Percentiles rank a stretch among this genome's conserved stretches.
Evolutionary conservation across 2,888 invertebrate genomes (phyloP).

Genomic region (Catocala fraxini): DNA sequence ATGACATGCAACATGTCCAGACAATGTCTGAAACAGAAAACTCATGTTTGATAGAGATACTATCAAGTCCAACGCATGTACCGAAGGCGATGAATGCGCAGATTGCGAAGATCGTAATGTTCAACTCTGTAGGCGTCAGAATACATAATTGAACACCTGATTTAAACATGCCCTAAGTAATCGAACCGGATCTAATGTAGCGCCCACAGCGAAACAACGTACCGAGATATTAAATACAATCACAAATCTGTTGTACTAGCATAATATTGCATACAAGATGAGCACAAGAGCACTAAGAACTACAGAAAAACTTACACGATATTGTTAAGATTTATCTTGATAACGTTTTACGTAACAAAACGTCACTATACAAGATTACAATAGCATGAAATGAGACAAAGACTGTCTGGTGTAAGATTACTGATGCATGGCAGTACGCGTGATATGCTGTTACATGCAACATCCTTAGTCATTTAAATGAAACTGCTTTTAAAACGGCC

Average conservation of each 20-base stretch:
- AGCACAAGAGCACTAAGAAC: too few species aligned
- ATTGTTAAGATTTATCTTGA: slow-evolving; percentile 19
- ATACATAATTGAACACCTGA: slow-evolving; percentile 61
- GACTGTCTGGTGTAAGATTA: slow-evolving; percentile 3
- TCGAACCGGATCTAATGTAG: slow-evolving; percentile 26
- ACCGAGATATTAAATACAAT: slow-evolving; percentile 21
- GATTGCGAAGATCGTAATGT: slow-evolving; percentile 55
- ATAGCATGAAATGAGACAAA: slow-evolving; percentile 8
- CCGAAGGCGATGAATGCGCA: slow-evolving; percentile 55
- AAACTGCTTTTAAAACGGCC: slow-evolving; percentile 27
- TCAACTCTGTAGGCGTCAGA: slow-evolving; percentile 50
- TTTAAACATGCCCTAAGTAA: slow-evolving; percentile 19
- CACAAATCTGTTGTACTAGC: neutral
- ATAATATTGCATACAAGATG: neutral
- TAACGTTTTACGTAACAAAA: slow-evolving; percentile 25
- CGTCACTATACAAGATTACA: slow-evolving; percentile 20
- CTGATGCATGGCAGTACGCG: slow-evolving; percentile 16
- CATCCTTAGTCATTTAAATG: slow-evolving; percentile 32
- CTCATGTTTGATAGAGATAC: slow-evolving; percentile 56
- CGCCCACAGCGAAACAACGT: slow-evolving; percentile 30
- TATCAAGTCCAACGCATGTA: slow-evolving; percentile 40
- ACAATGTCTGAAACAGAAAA: slow-evolving; percentile 49
- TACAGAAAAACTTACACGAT: slow-evolving; percentile 28
- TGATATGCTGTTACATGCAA: slow-evolving; percentile 26
- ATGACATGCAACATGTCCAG: slow-evolving; percentile 31